Percentiles rank a stretch among this genome's conserved stretches.
Evolutionary conservation across 2,113 vertebrate genomes (phyloP).

Genomic region (Pycnonotus jocosus): DNA sequence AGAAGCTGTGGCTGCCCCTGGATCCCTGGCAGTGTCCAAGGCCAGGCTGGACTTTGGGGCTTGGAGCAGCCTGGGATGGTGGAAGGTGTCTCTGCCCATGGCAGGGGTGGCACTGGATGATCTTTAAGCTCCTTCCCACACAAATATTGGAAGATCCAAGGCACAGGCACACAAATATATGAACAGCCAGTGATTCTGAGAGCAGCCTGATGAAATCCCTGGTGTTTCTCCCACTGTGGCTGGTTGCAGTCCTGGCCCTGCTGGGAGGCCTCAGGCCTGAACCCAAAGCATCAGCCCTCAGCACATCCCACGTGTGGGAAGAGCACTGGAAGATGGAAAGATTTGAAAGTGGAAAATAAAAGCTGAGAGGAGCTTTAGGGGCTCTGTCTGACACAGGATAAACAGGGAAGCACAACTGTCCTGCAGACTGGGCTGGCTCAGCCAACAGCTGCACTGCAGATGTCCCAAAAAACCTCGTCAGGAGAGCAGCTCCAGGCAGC

Average conservation of each 20-base stretch:
- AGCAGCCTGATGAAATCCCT: background rate
- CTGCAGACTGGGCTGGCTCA: background rate
- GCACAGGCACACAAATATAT: background rate
- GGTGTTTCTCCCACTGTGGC: rapidly evolving
- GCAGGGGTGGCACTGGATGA: rapidly evolving
- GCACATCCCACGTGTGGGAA: rapidly evolving
- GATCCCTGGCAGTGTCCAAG: background rate
- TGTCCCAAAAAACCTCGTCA: background rate
- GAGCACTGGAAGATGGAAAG: background rate
- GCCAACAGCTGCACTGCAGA: background rate
- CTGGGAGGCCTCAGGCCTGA: background rate
- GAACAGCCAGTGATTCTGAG: background rate
- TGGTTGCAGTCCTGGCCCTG: background rate
- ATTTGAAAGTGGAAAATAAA: background rate
- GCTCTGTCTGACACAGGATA: background rate
- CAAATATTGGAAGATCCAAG: background rate
- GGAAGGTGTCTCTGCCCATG: background rate
- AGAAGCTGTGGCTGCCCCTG: background rate
- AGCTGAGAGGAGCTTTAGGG: background rate
- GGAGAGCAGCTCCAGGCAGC: background rate
- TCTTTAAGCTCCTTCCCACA: too few species aligned
- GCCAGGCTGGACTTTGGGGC: rapidly evolving
- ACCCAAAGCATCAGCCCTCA: background rate
- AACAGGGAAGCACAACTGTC: background rate
- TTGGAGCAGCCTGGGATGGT: rapidly evolving